Conservation (phyloP, 1,140 invertebrate genomes). For the Zaprionus ghesquierei region DNA sequence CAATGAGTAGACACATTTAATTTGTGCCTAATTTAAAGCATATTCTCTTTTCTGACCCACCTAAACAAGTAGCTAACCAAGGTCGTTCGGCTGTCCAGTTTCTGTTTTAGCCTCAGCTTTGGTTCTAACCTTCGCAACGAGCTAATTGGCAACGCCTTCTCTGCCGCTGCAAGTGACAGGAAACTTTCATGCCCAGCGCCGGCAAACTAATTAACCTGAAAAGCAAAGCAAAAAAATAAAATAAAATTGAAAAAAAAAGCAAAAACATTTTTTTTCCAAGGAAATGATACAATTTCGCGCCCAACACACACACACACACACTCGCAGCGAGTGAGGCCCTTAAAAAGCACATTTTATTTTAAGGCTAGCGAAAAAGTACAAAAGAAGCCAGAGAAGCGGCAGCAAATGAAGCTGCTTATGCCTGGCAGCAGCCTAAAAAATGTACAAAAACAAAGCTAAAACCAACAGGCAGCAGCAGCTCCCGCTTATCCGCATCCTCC, state of each 20-base stretch:
- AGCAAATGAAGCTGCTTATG: conserved; percentile 40
- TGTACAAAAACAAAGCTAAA: conserved; percentile 10
- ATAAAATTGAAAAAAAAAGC: conserved; percentile 24
- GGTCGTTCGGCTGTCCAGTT: conserved; percentile 10
- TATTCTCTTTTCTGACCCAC: not conserved
- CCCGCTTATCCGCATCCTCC: conserved; percentile 44
- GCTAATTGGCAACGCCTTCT: conserved; percentile 76
- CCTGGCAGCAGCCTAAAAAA: conserved; percentile 28
- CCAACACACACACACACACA: conserved; percentile 31
- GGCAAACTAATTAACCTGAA: conserved; percentile 77
- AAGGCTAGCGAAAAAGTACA: conserved; percentile 41
- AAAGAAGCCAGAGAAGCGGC: conserved; percentile 31
- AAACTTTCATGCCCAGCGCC: conserved; percentile 66
- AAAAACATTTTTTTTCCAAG: conserved; percentile 63
- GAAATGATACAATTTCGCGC: conserved; percentile 77
- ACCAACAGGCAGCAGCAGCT: conserved; percentile 33
- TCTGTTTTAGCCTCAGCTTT: not conserved
- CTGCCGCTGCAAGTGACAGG: conserved; percentile 75
- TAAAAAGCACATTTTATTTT: conserved; percentile 74
- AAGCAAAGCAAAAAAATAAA: conserved; percentile 38
- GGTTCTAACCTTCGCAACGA: conserved; percentile 39
- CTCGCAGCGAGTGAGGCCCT: conserved; percentile 8
- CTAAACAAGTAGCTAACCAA: conserved; percentile 3
- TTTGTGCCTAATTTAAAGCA: conserved; percentile 8
- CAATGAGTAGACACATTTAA: not conserved